Evolutionary conservation across 53 echinoderm and acorn worm species (phyloP).

Genomic region (Arbacia lixula): DNA sequence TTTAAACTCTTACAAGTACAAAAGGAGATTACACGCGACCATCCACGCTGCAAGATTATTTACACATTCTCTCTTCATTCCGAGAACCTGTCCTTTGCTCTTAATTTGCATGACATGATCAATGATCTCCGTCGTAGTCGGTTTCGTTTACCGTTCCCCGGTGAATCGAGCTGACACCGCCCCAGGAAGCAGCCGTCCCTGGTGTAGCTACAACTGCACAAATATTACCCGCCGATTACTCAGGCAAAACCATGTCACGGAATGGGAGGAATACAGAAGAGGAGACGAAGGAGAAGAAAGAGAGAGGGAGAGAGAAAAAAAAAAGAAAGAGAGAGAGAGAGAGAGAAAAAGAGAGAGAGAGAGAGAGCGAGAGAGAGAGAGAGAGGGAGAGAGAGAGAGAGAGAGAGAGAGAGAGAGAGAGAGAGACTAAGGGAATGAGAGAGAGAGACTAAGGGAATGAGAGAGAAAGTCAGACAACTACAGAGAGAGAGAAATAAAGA

Average conservation of each 20-base stretch:
- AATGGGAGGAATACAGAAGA: neutral
- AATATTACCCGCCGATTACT: conserved; percentile 43
- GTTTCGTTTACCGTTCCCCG: conserved; percentile 31
- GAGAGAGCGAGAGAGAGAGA: conserved; percentile 2
- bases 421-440: neutral
- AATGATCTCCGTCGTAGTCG: conserved; percentile 26
- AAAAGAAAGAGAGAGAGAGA: neutral
- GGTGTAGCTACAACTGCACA: conserved; percentile 44
- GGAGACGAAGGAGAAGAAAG: neutral
- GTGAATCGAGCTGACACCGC: conserved; percentile 18
- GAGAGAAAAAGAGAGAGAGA: neutral
- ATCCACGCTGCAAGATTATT: no score
- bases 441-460: neutral
- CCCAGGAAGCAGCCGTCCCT: conserved; percentile 11
- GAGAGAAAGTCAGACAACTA: neutral
- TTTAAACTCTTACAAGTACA: no score
- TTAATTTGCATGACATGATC: conserved; percentile 11
- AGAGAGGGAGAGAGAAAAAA: neutral
- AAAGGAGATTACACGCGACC: no score
- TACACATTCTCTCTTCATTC: no score
- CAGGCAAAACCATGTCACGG: conserved; percentile 10
- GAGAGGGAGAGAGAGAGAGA: conserved; percentile 2
- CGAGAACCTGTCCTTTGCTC: no score
- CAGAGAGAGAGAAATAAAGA: neutral
- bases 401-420: neutral